Percentiles rank a stretch among this genome's conserved stretches.
phyloP scores from a whole-genome alignment of 2,797 vertebrate genomes.

The Melopsittacus undulatus region DNA sequence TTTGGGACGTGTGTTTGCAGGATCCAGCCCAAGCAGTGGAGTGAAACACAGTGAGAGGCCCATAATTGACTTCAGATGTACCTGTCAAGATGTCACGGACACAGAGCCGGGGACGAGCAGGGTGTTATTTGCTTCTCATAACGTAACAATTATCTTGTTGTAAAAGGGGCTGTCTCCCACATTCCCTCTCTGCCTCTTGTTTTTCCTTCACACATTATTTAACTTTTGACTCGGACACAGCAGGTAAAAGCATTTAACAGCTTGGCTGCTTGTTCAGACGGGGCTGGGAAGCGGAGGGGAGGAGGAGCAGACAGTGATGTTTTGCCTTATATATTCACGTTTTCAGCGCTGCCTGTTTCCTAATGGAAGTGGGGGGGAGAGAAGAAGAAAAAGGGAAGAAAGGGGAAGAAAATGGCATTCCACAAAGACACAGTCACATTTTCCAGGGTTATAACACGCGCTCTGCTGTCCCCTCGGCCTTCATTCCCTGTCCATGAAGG shows the following conservation, averaged over 20 bases:
- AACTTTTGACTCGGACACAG: constrained; percentile 44
- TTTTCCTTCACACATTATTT: constrained; percentile 50
- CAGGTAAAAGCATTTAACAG: constrained; percentile 61
- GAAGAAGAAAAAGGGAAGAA: neutral
- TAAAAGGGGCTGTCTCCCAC: neutral
- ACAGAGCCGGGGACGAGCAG: constrained; percentile 13
- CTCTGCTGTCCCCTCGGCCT: constrained; percentile 24
- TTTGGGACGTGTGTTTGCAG: fast-evolving
- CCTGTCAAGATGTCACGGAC: constrained; percentile 9
- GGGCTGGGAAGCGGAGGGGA: neutral
- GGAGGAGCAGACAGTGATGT: neutral
- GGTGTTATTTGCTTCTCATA: constrained; percentile 27
- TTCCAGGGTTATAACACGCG: constrained; percentile 15
- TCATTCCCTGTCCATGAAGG: neutral
- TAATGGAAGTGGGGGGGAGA: neutral
- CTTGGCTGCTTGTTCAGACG: constrained; percentile 46
- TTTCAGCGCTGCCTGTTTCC: constrained; percentile 35
- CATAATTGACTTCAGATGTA: constrained; percentile 68
- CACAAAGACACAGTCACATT: constrained; percentile 28
- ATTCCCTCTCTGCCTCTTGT: neutral
- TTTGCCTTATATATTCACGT: constrained; percentile 36
- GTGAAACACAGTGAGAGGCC: neutral
- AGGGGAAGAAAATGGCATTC: neutral
- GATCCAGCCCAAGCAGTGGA: neutral
- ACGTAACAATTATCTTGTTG: neutral